These are phyloP conservation scores for Eospalax fontanierii DNA, from an alignment of 2,797 vertebrate genomes.

Conservation along the genomic window DNA sequence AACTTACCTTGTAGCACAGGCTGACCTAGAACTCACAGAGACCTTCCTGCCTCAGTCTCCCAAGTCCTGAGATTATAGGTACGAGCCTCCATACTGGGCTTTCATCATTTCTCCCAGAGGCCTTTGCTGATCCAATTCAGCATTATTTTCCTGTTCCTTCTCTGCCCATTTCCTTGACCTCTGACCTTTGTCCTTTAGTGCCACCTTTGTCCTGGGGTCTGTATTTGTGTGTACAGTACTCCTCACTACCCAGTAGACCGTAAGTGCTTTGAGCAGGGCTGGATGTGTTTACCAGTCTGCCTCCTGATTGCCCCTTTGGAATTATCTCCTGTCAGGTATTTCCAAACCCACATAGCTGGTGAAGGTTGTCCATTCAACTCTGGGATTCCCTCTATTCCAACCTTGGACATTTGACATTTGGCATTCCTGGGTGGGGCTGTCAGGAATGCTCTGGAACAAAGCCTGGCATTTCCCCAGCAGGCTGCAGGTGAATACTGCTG, in stretches of 20 bases:
- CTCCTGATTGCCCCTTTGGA: neutral
- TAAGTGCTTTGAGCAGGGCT: neutral
- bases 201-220: neutral
- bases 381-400: neutral
- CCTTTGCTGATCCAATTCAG: neutral
- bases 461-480: neutral
- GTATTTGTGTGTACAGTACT: neutral
- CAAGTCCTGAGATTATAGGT: no score
- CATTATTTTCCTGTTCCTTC: neutral
- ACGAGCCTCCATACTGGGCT: neutral
- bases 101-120: neutral
- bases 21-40: no score
- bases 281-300: neutral
- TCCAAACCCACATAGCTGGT: neutral
- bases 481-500: neutral
- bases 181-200: neutral
- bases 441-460: conserved; percentile 38
- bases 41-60: no score
- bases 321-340: neutral
- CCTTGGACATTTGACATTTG: neutral
- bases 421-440: neutral
- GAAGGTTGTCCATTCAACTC: neutral
- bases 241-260: rapidly evolving
- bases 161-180: no score
- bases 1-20: no score